Evolutionary conservation across 2,113 vertebrate genomes (phyloP).

Genomic region (Vulpes ferrilata): DNA sequence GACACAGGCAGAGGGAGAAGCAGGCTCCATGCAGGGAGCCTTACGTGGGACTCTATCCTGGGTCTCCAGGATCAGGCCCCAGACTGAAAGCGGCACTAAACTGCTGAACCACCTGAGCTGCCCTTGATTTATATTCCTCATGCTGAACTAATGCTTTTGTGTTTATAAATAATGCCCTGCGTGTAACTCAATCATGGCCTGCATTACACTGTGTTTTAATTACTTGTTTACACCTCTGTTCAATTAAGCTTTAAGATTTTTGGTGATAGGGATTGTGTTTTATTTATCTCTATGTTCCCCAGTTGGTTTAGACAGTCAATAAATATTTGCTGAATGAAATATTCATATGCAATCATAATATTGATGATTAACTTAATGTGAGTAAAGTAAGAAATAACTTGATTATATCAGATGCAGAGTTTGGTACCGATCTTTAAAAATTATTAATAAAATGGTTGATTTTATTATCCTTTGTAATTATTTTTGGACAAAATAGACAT

Average conservation of each 20-base stretch:
- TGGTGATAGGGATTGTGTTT: not conserved
- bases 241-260: not conserved
- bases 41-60: no score
- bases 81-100: no score
- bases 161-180: not conserved
- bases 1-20: no score
- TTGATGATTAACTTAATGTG: not conserved
- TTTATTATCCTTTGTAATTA: not conserved
- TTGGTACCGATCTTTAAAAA: not conserved
- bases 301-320: not conserved
- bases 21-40: no score
- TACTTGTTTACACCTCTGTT: not conserved
- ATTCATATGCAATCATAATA: not conserved
- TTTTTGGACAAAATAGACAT: constrained; percentile 10
- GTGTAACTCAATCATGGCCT: not conserved
- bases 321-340: constrained; percentile 47
- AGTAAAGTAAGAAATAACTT: not conserved
- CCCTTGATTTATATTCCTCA: not conserved
- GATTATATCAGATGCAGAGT: not conserved
- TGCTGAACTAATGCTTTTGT: not conserved
- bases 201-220: not conserved
- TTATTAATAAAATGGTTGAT: not conserved
- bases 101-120: no score
- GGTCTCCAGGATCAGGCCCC: no score
- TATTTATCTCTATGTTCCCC: not conserved